These are phyloP conservation scores for Cydia fagiglandana DNA, from an alignment of 1,140 invertebrate species.

Conservation along the genomic window DNA sequence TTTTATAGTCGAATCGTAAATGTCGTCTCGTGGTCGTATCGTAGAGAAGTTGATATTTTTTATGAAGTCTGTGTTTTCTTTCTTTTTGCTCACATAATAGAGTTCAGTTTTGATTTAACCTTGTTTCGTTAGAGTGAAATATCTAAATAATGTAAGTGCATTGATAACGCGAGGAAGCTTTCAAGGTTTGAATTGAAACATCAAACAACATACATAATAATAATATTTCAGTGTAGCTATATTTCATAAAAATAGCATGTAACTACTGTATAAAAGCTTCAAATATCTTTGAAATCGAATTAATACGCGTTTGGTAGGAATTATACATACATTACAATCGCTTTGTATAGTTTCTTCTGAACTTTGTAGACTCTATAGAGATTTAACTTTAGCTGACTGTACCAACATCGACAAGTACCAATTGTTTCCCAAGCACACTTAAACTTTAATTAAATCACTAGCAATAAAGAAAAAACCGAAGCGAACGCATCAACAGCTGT, in stretches of 20 bases:
- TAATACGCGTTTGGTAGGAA: too few relatives aligned
- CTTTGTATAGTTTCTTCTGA: too few relatives aligned
- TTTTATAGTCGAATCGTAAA: slow-evolving; percentile 26
- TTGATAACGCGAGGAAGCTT: neutral
- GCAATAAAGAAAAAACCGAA: slow-evolving; percentile 50
- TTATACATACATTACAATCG: too few relatives aligned
- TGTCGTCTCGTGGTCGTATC: slow-evolving; percentile 16
- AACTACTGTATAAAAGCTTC: too few relatives aligned
- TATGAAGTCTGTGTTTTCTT: neutral
- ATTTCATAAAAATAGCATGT: too few relatives aligned
- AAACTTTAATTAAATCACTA: slow-evolving; percentile 35
- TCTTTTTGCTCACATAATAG: neutral
- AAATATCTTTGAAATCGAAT: too few relatives aligned
- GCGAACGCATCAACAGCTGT: slow-evolving; percentile 69
- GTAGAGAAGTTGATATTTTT: neutral
- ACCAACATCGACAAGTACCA: neutral
- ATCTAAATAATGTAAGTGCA: neutral
- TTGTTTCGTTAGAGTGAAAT: neutral
- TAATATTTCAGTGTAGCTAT: neutral
- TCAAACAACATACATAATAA: neutral
- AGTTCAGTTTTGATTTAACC: neutral
- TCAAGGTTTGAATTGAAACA: neutral
- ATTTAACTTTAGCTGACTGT: neutral
- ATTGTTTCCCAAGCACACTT: slow-evolving; percentile 18
- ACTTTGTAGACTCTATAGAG: neutral